Evolutionary conservation across 2,888 invertebrate genomes (phyloP).

Genomic region (Steinernema carpocapsae): DNA sequence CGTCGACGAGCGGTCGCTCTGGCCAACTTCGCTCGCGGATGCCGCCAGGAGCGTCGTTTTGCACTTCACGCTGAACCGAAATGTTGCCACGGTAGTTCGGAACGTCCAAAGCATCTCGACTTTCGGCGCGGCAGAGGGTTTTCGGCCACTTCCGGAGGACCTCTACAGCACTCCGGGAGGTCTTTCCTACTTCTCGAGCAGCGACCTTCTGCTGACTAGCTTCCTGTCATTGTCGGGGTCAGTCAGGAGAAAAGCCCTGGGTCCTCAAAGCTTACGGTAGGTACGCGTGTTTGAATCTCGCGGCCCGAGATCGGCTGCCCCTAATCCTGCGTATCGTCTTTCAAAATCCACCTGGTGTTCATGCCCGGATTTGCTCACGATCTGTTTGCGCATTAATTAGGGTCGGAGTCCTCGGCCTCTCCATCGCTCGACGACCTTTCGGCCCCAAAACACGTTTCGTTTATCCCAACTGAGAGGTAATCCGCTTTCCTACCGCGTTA

Average conservation of each 20-base stretch:
- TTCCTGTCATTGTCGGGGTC: not conserved
- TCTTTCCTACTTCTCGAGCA: not conserved
- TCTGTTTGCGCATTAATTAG: constrained; percentile 37
- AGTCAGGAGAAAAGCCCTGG: not conserved
- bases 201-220: not conserved
- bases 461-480: constrained; percentile 25
- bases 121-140: not conserved
- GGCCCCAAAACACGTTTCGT: constrained; percentile 21
- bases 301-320: not conserved
- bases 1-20: not conserved
- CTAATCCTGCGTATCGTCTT: constrained; percentile 35
- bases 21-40: not conserved
- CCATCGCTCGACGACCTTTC: constrained; percentile 7
- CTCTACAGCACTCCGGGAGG: not conserved
- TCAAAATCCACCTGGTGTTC: constrained; percentile 32
- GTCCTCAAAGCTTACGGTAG: not conserved
- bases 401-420: not conserved
- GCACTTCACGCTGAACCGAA: not conserved
- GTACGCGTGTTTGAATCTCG: not conserved
- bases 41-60: not conserved
- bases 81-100: not conserved
- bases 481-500: constrained; percentile 20
- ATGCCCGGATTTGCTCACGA: constrained; percentile 10
- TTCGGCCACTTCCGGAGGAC: constrained; percentile 2
- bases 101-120: no score